These are phyloP conservation scores for Aldrovandia affinis DNA, from an alignment of 2,797 vertebrate species.

Conservation along the genomic window DNA sequence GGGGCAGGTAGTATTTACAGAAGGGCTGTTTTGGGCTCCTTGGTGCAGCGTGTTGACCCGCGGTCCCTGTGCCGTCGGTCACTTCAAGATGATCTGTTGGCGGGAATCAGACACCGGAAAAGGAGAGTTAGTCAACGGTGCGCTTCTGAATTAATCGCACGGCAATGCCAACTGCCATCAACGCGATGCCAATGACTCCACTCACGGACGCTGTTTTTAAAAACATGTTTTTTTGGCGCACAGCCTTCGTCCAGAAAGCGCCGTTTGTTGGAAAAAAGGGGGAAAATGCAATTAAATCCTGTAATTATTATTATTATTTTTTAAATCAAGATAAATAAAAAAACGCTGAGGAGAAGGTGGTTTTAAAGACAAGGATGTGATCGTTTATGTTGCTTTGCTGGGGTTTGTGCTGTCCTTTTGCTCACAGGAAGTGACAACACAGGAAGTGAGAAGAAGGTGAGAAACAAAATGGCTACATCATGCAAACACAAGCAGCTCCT, in stretches of 20 bases:
- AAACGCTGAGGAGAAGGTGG: background rate
- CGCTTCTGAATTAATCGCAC: background rate
- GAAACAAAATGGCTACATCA: conserved; percentile 17
- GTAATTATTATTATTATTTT: background rate
- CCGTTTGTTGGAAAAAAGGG: background rate
- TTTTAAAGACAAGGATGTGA: background rate
- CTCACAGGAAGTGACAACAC: conserved; percentile 4
- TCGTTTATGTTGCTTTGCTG: background rate
- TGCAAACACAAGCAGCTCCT: conserved; percentile 21
- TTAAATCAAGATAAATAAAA: background rate
- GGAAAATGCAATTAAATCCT: background rate
- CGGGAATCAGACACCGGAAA: conserved; percentile 49
- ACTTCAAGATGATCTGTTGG: conserved; percentile 87
- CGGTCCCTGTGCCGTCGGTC: conserved; percentile 73
- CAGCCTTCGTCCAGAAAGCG: background rate
- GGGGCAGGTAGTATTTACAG: conserved; percentile 87
- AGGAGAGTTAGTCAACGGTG: conserved; percentile 16
- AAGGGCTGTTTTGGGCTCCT: conserved; percentile 83
- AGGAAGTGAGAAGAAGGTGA: background rate
- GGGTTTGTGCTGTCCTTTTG: conserved; percentile 2
- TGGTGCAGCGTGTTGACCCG: conserved; percentile 81
- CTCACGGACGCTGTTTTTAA: too few species aligned
- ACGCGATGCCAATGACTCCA: background rate
- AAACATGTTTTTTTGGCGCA: background rate
- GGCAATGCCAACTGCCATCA: background rate